These are phyloP conservation scores for Lamellibrachia columna DNA, from an alignment of 2,888 invertebrate genomes.

Conservation along the genomic window DNA sequence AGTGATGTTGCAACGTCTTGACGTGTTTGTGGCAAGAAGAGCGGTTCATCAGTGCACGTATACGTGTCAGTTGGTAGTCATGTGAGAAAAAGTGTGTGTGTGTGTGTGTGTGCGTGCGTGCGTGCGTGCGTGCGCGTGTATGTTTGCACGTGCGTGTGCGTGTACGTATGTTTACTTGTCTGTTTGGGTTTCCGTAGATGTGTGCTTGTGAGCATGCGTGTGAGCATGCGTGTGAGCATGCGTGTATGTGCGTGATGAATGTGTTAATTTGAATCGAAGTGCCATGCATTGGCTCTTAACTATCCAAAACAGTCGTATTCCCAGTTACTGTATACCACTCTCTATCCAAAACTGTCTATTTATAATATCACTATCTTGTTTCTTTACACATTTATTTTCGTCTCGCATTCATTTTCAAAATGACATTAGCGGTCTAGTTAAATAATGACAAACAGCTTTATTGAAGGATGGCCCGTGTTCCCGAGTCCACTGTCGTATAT, in stretches of 20 bases:
- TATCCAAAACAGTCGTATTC: too few relatives aligned
- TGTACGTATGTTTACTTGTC: neutral
- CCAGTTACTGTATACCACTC: too few relatives aligned
- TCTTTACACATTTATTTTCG: too few relatives aligned
- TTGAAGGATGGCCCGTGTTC: too few relatives aligned
- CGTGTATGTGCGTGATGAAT: neutral
- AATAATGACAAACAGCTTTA: too few relatives aligned
- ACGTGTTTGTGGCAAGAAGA: neutral
- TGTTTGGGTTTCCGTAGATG: neutral
- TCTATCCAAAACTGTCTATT: too few relatives aligned
- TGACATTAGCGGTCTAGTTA: too few relatives aligned
- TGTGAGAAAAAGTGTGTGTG: neutral
- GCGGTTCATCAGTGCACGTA: neutral
- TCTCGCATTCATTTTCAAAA: too few relatives aligned
- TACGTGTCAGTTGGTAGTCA: too few relatives aligned
- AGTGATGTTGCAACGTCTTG: neutral
- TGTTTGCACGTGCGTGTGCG: neutral
- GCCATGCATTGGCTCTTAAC: too few relatives aligned
- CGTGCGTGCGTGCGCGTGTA: neutral
- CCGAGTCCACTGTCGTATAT: too few relatives aligned
- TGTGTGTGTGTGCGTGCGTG: neutral
- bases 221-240: neutral
- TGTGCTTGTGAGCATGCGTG: constrained; percentile 6
- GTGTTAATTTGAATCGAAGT: neutral
- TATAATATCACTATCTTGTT: too few relatives aligned